Conservation (phyloP, 2,113 vertebrate species). For the Coreoperca whiteheadi region DNA sequence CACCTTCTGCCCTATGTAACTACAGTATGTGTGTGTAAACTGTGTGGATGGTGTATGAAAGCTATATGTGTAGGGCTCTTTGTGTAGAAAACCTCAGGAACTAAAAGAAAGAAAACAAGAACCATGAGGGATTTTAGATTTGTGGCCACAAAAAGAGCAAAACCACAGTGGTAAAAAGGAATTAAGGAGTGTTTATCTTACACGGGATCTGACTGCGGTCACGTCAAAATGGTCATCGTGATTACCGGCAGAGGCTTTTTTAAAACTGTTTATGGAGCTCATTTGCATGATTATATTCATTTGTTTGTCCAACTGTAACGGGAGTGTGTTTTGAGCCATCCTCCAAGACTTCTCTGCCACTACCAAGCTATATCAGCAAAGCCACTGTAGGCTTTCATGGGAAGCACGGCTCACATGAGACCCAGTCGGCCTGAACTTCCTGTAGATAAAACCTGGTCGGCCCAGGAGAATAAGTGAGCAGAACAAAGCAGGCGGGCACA, state of each 20-base stretch:
- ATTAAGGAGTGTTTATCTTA: constrained; percentile 54
- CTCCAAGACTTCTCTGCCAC: constrained; percentile 16
- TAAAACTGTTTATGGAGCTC: constrained; percentile 46
- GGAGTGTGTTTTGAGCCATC: constrained; percentile 22
- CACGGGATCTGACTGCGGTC: constrained; percentile 55
- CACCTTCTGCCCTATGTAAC: constrained; percentile 53
- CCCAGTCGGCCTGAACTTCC: constrained; percentile 82
- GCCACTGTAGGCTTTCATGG: constrained; percentile 65
- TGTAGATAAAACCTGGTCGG: constrained; percentile 81
- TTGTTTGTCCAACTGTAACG: constrained; percentile 54
- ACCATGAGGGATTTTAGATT: constrained; percentile 41
- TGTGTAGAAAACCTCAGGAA: constrained; percentile 53
- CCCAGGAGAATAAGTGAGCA: constrained; percentile 67
- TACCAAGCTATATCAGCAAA: constrained; percentile 57
- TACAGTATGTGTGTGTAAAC: constrained; percentile 46
- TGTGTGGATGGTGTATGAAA: constrained; percentile 22
- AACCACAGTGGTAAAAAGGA: constrained; percentile 46
- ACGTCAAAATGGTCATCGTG: constrained; percentile 3
- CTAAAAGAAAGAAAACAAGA: constrained; percentile 53
- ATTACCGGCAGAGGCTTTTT: constrained; percentile 20
- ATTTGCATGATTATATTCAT: constrained; percentile 58
- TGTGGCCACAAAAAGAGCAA: constrained; percentile 49
- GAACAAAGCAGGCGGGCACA: constrained; percentile 67
- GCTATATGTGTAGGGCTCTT: constrained; percentile 37
- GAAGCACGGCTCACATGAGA: constrained; percentile 81